A percentile compares a stretch with the other conserved stretches of the same genome.
phyloP scores from a whole-genome alignment of 2,113 vertebrate species.

The Melanocharis versteri region DNA sequence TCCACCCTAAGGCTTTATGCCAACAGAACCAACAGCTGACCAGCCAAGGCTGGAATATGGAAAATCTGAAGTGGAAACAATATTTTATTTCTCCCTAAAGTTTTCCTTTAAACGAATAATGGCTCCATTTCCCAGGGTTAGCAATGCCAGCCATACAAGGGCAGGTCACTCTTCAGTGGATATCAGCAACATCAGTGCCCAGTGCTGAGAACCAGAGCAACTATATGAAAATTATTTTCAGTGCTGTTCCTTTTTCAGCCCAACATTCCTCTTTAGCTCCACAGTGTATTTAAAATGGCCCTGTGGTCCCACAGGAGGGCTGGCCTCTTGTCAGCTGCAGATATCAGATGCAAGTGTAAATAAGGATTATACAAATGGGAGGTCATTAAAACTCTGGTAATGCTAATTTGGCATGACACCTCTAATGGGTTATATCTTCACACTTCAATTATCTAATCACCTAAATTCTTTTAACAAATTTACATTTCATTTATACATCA shows the following conservation, averaged over 20 bases:
- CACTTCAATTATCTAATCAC: slow-evolving; percentile 77
- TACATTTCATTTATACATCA: slow-evolving; percentile 34
- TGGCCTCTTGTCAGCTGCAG: not conserved
- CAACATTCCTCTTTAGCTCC: not conserved
- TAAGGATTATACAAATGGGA: slow-evolving; percentile 79
- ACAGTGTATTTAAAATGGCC: not conserved
- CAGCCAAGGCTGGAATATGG: not conserved
- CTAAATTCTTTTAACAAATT: slow-evolving; percentile 64
- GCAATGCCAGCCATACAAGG: not conserved
- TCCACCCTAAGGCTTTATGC: not conserved
- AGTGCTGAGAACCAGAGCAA: not conserved
- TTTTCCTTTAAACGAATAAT: not conserved
- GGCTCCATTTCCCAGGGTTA: not conserved
- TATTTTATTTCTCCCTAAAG: not conserved
- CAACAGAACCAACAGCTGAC: not conserved
- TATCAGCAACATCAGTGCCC: not conserved
- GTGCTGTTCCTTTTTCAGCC: not conserved
- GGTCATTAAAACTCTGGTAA: slow-evolving; percentile 79
- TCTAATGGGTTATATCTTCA: slow-evolving; percentile 80
- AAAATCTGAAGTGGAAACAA: not conserved
- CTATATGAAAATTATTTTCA: not conserved
- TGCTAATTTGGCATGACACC: slow-evolving; percentile 81
- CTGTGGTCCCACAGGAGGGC: not conserved
- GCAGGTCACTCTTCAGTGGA: not conserved
- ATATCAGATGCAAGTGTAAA: slow-evolving; percentile 74